phyloP scores from a whole-genome alignment of 2,113 vertebrate species.

The Gracilinanus agilis region DNA sequence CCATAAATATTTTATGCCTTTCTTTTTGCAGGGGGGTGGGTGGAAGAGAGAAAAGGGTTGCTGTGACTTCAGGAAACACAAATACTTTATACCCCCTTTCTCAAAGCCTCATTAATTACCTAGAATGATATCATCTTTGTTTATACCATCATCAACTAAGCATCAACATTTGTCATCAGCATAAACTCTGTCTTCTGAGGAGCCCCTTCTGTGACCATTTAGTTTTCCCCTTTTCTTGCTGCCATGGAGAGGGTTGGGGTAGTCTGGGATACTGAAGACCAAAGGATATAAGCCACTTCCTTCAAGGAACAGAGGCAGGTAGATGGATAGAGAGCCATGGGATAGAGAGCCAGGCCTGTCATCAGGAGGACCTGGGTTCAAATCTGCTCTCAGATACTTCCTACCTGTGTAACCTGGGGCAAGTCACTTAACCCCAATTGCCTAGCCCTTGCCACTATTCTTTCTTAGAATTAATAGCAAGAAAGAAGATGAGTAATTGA shows the following conservation, averaged over 20 bases:
- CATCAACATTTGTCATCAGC: conserved; percentile 3
- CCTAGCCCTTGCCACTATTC: no score
- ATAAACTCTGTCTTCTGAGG: not conserved
- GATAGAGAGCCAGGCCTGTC: no score
- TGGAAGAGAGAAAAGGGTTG: not conserved
- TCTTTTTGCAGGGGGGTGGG: not conserved
- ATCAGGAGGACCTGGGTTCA: no score
- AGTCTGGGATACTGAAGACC: not conserved
- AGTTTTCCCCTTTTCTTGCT: conserved; percentile 2
- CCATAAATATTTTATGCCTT: not conserved
- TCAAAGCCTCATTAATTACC: not conserved
- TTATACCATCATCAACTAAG: not conserved
- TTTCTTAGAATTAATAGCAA: no score
- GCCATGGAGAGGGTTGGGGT: not conserved
- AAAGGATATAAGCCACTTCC: not conserved
- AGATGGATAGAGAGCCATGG: no score
- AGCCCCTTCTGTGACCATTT: not conserved
- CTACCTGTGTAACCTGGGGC: no score
- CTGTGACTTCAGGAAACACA: not conserved
- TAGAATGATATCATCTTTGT: not conserved
- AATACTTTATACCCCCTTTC: not conserved
- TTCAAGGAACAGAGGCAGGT: not conserved
- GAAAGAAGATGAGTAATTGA: no score
- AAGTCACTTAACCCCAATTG: no score
- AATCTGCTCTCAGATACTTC: no score